Evolutionary conservation across 2,113 vertebrate genomes (phyloP).

Genomic region (Herpailurus yagouaroundi): DNA sequence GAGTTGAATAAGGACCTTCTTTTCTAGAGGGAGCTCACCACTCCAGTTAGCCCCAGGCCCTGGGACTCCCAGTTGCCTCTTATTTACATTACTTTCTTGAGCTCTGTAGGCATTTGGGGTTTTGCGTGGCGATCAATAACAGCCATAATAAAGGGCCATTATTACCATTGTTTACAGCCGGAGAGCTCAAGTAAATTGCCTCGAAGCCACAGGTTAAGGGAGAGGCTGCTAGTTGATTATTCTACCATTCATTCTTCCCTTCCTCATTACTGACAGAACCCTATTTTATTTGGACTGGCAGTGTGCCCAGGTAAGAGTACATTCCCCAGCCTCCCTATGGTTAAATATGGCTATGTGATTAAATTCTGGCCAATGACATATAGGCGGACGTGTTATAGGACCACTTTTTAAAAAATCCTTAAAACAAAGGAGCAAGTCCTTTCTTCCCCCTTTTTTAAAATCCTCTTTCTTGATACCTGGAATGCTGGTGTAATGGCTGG

Average conservation of each 20-base stretch:
- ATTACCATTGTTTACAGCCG: not conserved
- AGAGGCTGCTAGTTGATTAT: not conserved
- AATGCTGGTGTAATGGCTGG: slow-evolving; percentile 20
- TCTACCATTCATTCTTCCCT: not conserved
- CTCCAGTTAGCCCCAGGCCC: not conserved
- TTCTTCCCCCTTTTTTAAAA: not conserved
- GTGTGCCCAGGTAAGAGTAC: not conserved
- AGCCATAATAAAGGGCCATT: not conserved
- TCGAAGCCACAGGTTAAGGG: not conserved
- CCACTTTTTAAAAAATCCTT: slow-evolving; percentile 1
- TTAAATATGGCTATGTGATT: not conserved
- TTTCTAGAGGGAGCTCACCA: not conserved
- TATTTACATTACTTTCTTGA: not conserved
- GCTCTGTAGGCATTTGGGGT: not conserved
- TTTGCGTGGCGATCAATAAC: not conserved
- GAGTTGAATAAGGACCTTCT: not conserved
- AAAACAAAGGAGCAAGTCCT: not conserved
- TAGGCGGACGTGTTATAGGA: not conserved
- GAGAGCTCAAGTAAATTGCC: not conserved
- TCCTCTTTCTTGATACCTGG: not conserved
- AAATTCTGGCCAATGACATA: not conserved
- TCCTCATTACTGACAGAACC: not conserved
- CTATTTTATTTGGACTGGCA: not conserved
- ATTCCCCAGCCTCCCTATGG: not conserved
- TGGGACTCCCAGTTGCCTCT: not conserved